These are phyloP conservation scores for Crocidura indochinensis DNA, from an alignment of 2,797 vertebrate genomes.

Conservation along the genomic window DNA sequence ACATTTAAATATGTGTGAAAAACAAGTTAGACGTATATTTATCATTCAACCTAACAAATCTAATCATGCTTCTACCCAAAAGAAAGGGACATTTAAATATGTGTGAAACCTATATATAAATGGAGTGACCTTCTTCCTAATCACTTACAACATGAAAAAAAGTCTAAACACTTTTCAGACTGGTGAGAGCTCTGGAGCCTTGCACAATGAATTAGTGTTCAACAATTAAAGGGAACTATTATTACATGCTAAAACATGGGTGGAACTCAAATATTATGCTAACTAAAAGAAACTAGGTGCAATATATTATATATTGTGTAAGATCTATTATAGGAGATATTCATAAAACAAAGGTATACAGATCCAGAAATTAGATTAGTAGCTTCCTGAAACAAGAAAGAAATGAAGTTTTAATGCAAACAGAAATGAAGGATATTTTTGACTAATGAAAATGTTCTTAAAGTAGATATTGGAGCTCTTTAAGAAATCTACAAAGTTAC, in stretches of 20 bases:
- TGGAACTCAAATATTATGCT: neutral
- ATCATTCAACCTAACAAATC: too few relatives aligned
- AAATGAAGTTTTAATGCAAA: neutral
- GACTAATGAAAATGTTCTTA: constrained; percentile 29
- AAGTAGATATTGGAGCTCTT: neutral
- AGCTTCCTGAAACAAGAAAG: neutral
- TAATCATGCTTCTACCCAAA: neutral
- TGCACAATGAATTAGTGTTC: neutral
- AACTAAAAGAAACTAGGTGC: neutral
- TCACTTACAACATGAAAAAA: neutral
- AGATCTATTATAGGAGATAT: too few relatives aligned
- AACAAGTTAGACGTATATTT: too few relatives aligned
- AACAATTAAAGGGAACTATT: neutral
- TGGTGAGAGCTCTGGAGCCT: neutral
- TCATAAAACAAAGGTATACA: neutral
- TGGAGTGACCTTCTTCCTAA: constrained; percentile 17
- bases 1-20: too few relatives aligned
- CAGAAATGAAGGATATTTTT: constrained; percentile 20
- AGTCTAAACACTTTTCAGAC: constrained; percentile 17
- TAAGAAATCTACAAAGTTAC: too few relatives aligned
- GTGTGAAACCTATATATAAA: constrained; percentile 8
- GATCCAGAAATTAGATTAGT: constrained; percentile 21
- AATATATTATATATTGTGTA: too few relatives aligned
- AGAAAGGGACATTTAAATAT: neutral
- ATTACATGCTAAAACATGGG: neutral